Conservation (phyloP, 2,888 invertebrate genomes). For the Orthosia gracilis region DNA sequence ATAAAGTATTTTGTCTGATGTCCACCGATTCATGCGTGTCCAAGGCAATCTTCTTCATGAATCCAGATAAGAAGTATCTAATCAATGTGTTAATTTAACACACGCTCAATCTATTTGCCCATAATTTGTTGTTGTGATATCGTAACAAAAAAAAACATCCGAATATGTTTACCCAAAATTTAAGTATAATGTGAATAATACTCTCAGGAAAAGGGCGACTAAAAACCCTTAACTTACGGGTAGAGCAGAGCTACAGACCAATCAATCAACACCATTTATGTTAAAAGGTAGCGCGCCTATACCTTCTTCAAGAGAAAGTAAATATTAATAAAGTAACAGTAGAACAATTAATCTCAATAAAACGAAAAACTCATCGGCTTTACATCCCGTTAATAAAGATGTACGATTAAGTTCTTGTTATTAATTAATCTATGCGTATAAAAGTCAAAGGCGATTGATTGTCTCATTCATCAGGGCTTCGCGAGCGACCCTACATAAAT, state of each 20-base stretch:
- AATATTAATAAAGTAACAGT: slow-evolving; percentile 25
- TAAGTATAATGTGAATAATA: neutral
- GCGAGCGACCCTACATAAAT: slow-evolving; percentile 27
- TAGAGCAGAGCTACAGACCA: neutral
- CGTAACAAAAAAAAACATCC: neutral
- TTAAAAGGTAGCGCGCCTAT: neutral
- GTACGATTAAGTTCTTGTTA: slow-evolving; percentile 46
- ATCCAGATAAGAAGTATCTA: too few relatives aligned
- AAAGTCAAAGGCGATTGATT: slow-evolving; percentile 61
- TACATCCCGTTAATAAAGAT: slow-evolving; percentile 47
- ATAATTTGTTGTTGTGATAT: neutral
- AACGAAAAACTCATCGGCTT: slow-evolving; percentile 27
- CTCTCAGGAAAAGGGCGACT: neutral
- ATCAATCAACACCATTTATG: too few relatives aligned
- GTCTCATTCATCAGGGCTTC: slow-evolving; percentile 54
- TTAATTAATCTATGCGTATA: slow-evolving; percentile 61
- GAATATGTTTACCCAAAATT: too few relatives aligned
- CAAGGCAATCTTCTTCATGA: neutral
- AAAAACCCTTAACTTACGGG: neutral
- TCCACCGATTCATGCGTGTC: neutral
- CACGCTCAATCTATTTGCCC: neutral
- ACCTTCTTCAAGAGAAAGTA: neutral
- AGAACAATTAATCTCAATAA: slow-evolving; percentile 37
- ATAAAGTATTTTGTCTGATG: too few relatives aligned
- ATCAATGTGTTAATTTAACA: neutral